These are phyloP conservation scores for Sebastes goodei DNA, from an alignment of 2,797 vertebrate genomes.

Conservation along the genomic window DNA sequence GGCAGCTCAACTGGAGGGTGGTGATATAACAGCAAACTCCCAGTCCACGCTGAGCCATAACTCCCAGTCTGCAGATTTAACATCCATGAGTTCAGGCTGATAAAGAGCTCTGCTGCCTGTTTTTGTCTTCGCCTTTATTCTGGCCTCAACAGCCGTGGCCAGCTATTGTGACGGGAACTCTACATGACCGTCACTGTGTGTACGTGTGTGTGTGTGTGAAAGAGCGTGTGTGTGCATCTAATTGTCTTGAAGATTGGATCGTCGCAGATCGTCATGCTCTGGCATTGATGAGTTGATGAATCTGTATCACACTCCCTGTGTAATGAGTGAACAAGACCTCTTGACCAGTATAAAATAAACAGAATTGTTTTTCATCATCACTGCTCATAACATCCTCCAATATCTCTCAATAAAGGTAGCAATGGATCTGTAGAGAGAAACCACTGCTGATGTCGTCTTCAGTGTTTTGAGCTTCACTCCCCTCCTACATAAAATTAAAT, in stretches of 20 bases:
- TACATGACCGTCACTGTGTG: conserved; percentile 22
- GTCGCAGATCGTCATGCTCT: conserved; percentile 25
- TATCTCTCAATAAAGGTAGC: conserved; percentile 1
- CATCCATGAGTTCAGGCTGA: conserved; percentile 48
- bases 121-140: conserved; percentile 45
- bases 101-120: conserved; percentile 45
- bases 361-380: neutral
- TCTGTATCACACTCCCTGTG: conserved; percentile 5
- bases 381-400: neutral
- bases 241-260: conserved; percentile 30
- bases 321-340: neutral
- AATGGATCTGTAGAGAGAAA: conserved; percentile 1
- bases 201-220: neutral
- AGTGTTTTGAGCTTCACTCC: neutral
- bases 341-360: neutral
- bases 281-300: conserved; percentile 26
- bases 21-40: conserved; percentile 47
- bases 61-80: conserved; percentile 45
- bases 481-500: neutral
- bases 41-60: conserved; percentile 21
- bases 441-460: neutral
- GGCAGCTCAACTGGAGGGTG: conserved; percentile 40
- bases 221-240: conserved; percentile 3
- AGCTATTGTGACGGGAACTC: conserved; percentile 30
- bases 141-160: conserved; percentile 12